phyloP scores from a whole-genome alignment of 2,113 vertebrate genomes.

The Barnardius zonarius region DNA sequence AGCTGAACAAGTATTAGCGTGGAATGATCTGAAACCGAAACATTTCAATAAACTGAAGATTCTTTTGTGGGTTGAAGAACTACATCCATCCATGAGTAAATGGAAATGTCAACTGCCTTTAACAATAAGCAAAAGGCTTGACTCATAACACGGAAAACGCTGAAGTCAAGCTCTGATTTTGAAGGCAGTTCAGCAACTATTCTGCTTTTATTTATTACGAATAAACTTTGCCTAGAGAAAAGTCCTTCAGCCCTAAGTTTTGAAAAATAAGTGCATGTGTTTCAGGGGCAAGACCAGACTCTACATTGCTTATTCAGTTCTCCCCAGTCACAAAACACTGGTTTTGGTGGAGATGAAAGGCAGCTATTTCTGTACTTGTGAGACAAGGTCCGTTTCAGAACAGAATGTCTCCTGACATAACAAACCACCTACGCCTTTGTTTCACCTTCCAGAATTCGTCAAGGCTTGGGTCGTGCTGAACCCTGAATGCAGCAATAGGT shows the following conservation, averaged over 20 bases:
- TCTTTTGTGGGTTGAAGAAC: neutral
- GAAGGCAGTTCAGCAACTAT: neutral
- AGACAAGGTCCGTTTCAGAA: neutral
- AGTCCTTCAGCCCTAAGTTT: neutral
- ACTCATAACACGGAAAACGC: neutral
- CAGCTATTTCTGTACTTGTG: neutral
- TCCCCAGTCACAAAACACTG: neutral
- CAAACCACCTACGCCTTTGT: neutral
- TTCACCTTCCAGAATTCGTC: neutral
- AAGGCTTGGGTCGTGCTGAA: neutral
- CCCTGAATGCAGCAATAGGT: neutral
- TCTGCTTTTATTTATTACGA: conserved; percentile 28
- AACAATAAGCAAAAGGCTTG: conserved; percentile 10
- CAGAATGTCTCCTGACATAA: neutral
- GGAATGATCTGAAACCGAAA: conserved; percentile 5
- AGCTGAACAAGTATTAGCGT: conserved; percentile 31
- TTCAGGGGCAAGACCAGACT: neutral
- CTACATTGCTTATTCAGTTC: neutral
- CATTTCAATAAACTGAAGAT: neutral
- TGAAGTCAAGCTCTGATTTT: conserved; percentile 18
- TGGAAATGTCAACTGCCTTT: conserved; percentile 24
- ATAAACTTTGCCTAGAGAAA: neutral
- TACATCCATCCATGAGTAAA: neutral
- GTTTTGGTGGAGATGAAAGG: neutral
- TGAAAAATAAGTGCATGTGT: neutral